Percentiles rank a stretch among this genome's conserved stretches.
phyloP scores from a whole-genome alignment of 2,113 vertebrate species.

The Thymallus thymallus region DNA sequence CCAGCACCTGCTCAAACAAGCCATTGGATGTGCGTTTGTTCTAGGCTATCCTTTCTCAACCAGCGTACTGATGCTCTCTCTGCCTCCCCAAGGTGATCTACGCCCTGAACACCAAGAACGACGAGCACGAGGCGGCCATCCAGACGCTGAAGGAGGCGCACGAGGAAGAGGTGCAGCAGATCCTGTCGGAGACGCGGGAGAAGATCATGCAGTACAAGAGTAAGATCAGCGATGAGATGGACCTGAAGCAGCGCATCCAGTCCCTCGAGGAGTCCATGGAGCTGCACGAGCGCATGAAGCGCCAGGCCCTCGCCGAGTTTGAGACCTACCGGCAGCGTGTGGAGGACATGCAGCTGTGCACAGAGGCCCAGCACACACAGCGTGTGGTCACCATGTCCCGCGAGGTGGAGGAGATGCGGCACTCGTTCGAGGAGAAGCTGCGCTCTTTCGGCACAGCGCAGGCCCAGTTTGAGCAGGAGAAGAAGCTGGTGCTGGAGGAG shows the following conservation, averaged over 20 bases:
- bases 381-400: constrained; percentile 95
- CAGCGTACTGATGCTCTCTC: neutral
- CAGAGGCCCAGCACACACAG: constrained; percentile 85
- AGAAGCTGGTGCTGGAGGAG: constrained; percentile 85
- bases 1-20: too few species aligned
- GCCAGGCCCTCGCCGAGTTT: constrained; percentile 93
- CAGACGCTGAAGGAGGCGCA: constrained; percentile 95
- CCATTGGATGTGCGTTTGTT: too few species aligned
- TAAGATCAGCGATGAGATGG: constrained; percentile 92
- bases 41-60: too few species aligned
- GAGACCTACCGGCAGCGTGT: constrained; percentile 93
- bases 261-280: constrained; percentile 94
- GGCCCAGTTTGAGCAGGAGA: constrained; percentile 91
- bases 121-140: constrained; percentile 95
- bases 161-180: constrained; percentile 98
- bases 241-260: constrained; percentile 91
- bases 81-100: constrained; percentile 88
- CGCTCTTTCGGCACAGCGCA: constrained; percentile 87
- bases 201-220: constrained; percentile 94
- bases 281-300: constrained; percentile 93
- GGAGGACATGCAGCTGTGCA: constrained; percentile 86
- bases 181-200: constrained; percentile 94
- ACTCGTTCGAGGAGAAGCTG: constrained; percentile 92
- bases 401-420: constrained; percentile 96
- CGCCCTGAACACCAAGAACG: constrained; percentile 97